These are phyloP conservation scores for Schizopygopsis malacanthus DNA, from an alignment of 2,797 vertebrate species.

Conservation along the genomic window DNA sequence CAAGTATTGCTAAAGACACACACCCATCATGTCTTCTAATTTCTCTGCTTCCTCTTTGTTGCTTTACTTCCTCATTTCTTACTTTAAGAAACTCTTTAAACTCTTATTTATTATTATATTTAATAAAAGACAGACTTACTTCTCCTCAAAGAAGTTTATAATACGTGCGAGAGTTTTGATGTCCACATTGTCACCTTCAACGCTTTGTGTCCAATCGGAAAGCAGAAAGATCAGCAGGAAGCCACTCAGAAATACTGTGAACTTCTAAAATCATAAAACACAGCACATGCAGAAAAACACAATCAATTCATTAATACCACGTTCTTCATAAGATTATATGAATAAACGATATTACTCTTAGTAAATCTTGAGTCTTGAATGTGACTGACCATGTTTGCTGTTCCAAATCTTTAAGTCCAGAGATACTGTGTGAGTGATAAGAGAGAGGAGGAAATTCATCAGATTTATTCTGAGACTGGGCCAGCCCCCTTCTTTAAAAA, in stretches of 20 bases:
- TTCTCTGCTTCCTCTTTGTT: neutral
- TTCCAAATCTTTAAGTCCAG: neutral
- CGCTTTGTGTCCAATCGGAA: neutral
- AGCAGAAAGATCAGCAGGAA: conserved; percentile 16
- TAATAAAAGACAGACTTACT: neutral
- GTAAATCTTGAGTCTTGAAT: neutral
- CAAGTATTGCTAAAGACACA: neutral
- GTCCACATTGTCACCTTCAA: neutral
- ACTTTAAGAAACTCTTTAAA: neutral
- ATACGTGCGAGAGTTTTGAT: neutral
- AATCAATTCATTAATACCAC: too few relatives aligned
- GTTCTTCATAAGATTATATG: too few relatives aligned
- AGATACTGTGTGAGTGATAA: neutral
- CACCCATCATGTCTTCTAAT: neutral
- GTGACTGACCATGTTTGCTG: conserved; percentile 11
- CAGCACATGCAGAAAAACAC: neutral
- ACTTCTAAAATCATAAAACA: neutral
- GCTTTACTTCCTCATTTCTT: neutral
- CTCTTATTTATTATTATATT: neutral
- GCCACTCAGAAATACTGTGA: neutral
- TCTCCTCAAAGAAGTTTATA: neutral
- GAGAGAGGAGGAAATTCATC: neutral
- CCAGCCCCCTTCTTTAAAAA: neutral
- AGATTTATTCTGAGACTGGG: neutral
- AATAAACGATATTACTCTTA: too few relatives aligned